Percentiles rank a stretch among this genome's conserved stretches.
Evolutionary conservation across 2,888 invertebrate species (phyloP).

Genomic region (Platerodrilus igneus): DNA sequence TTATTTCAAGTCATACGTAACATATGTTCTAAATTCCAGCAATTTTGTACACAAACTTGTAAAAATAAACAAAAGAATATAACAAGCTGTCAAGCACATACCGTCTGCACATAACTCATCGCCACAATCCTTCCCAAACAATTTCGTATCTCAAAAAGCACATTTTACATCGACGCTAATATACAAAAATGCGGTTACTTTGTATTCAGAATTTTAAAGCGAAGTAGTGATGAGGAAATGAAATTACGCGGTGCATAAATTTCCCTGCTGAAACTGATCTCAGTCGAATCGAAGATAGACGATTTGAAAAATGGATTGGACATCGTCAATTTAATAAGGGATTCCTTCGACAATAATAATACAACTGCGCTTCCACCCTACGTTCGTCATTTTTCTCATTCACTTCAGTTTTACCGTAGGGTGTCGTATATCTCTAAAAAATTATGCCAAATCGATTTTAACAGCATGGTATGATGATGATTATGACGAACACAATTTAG

Average conservation of each 20-base stretch:
- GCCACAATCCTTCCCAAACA: too few species aligned
- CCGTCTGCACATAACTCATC: too few species aligned
- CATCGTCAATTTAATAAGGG: constrained; percentile 25
- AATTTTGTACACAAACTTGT: too few species aligned
- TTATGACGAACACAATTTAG: constrained; percentile 7
- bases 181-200: background rate
- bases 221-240: constrained; percentile 18
- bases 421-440: background rate
- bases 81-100: too few species aligned
- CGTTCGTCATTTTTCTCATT: background rate
- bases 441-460: background rate
- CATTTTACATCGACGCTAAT: background rate
- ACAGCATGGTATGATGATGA: background rate
- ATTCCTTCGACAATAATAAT: constrained; percentile 15
- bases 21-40: too few species aligned
- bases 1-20: too few species aligned
- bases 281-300: constrained; percentile 24
- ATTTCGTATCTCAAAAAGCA: background rate
- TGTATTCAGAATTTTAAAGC: background rate
- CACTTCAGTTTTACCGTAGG: background rate
- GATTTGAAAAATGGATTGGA: constrained; percentile 25
- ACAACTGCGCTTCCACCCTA: constrained; percentile 5
- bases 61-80: too few species aligned
- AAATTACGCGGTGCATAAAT: constrained; percentile 25
- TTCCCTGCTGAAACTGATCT: constrained; percentile 22